These are phyloP conservation scores for Muscina levida DNA, from an alignment of 2,888 invertebrate genomes.

Conservation along the genomic window DNA sequence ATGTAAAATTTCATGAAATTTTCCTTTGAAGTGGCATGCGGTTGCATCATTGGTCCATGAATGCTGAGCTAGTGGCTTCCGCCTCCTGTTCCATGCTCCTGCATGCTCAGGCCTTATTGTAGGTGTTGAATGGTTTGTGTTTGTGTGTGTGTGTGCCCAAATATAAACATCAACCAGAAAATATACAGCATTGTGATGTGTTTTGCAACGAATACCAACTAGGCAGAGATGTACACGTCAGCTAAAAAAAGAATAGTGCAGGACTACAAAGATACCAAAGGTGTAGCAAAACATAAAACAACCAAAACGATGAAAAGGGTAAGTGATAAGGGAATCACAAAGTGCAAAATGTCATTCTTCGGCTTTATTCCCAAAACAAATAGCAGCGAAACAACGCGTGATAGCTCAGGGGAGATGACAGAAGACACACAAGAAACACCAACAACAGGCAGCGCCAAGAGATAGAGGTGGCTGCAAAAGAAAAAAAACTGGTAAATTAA, in stretches of 20 bases:
- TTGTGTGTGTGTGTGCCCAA: no score
- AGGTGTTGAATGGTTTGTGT: not conserved
- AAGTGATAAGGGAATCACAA: slow-evolving; percentile 1
- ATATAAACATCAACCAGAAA: not conserved
- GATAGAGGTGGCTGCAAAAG: slow-evolving; percentile 1
- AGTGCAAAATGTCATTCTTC: slow-evolving; percentile 52
- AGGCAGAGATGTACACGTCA: not conserved
- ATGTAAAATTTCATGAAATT: slow-evolving; percentile 53
- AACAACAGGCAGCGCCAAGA: not conserved
- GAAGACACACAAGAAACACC: no score
- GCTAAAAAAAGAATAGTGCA: no score
- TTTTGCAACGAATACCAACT: not conserved
- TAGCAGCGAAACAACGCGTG: slow-evolving; percentile 16
- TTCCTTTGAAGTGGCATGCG: slow-evolving; percentile 59
- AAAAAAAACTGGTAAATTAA: slow-evolving; percentile 22
- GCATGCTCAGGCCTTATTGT: not conserved
- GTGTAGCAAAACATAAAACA: not conserved
- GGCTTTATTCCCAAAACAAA: slow-evolving; percentile 38
- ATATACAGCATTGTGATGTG: slow-evolving; percentile 1
- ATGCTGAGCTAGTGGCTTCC: slow-evolving; percentile 12
- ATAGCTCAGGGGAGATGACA: not conserved
- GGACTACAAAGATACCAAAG: not conserved
- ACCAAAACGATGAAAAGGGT: not conserved
- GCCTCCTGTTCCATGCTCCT: slow-evolving; percentile 13
- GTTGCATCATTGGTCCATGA: slow-evolving; percentile 40